Evolutionary conservation across 1,140 invertebrate genomes (phyloP), one percentile per base, ranked within the genome.

Genomic region (Pomacea maculata): DNA sequence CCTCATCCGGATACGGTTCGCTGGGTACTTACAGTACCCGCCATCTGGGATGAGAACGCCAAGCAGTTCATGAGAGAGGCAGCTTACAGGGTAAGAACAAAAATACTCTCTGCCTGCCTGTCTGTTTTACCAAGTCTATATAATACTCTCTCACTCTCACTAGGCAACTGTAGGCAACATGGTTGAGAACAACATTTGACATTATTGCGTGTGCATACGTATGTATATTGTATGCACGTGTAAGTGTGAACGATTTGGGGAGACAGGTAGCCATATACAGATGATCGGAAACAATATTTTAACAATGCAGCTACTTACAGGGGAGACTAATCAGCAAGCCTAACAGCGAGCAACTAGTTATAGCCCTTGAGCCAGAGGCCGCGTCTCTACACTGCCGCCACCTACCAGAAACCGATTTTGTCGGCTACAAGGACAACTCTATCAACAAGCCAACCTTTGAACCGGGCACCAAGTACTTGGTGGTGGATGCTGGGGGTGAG

Each of bases 11-110:
- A 87, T 70, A 85, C 86, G 19, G 86, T 90, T 55, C 80, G 89
- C 72, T 90, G 89, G 89, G 88, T 89, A 12, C 83, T 90, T 8
- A 90, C 89, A 14, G 89, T 90, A 6, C 89, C 89, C 5, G 88
- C 89, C 34, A 90, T 90, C 65, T 90, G 89, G 89, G 88, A 89
- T 73, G 89, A 90, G 75, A 89, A 89, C 80, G 87, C 89, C 45
- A 90, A 90, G 73, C 89, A 90, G 85, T 90, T 90, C 80, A 90
- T 90, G 89, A 77, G 89, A 52, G 89, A 90, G 72, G 88, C 88
- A 1, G 89, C 88, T 4, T 83, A 86, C 78, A 87, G 85, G 87
- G 89, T 89, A 79, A 45, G 14, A 81, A 81, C 25, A 79, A 45
- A 45, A 6, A 45, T 45, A 45, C 34, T 45, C 68, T 21, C 7